Conservation (phyloP, 64 coral and sea anemone species). For the Pocillopora verrucosa region DNA sequence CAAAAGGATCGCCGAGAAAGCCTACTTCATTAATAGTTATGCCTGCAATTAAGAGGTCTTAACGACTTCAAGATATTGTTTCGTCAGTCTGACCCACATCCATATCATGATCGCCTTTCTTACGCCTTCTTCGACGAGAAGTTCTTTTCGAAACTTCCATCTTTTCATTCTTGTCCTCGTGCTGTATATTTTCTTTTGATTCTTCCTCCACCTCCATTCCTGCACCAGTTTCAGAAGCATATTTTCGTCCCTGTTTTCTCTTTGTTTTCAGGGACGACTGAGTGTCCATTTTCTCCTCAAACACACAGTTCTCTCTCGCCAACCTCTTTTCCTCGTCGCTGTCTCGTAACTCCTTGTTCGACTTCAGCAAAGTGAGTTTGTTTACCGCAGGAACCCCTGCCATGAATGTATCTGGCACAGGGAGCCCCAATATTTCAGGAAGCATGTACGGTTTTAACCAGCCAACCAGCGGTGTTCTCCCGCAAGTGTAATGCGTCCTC, state of each 20-base stretch:
- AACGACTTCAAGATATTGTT: neutral
- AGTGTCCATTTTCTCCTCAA: conserved; percentile 27
- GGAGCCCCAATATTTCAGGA: conserved; percentile 75
- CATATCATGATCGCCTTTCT: neutral
- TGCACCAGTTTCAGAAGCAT: neutral
- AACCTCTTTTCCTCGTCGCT: conserved; percentile 46
- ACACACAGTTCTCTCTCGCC: neutral
- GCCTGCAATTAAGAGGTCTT: neutral
- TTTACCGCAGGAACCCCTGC: conserved; percentile 64
- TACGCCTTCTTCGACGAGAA: neutral
- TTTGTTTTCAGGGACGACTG: conserved; percentile 3
- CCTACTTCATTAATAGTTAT: neutral
- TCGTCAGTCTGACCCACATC: neutral
- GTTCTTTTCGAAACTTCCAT: neutral
- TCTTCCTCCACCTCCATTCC: conserved; percentile 8
- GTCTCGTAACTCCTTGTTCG: conserved; percentile 61
- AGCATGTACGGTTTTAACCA: conserved; percentile 93
- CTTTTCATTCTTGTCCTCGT: neutral
- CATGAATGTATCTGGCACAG: conserved; percentile 52
- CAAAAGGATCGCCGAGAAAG: neutral
- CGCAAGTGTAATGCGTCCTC: conserved; percentile 79
- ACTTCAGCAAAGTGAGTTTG: conserved; percentile 65
- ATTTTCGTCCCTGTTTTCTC: neutral
- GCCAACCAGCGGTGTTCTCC: conserved; percentile 85
- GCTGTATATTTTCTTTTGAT: neutral